Percentiles rank a stretch among this genome's conserved stretches.
These are phyloP conservation scores for Ferdinandea cuprea DNA, from an alignment of 2,888 invertebrate species.

Conservation along the genomic window DNA sequence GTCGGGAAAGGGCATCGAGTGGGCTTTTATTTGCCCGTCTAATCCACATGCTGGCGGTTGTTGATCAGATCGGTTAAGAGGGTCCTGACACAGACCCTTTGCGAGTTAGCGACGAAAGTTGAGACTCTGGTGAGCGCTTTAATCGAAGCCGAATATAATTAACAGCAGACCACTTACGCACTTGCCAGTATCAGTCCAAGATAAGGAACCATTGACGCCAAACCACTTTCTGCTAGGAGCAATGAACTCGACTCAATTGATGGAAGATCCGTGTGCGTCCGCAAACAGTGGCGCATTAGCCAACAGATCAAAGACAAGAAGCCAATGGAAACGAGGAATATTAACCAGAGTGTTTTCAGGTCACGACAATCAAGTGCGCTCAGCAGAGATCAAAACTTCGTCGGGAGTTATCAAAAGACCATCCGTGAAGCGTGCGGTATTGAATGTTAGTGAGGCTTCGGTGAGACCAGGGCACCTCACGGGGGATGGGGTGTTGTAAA, in stretches of 20 bases:
- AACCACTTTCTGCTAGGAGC: constrained; percentile 14
- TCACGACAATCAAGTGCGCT: constrained; percentile 7
- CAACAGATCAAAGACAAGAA: constrained; percentile 10
- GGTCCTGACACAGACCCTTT: background rate
- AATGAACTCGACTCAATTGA: constrained; percentile 1
- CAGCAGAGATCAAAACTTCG: constrained; percentile 6
- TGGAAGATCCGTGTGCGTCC: background rate
- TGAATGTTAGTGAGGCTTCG: constrained; percentile 19
- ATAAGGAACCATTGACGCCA: constrained; percentile 30
- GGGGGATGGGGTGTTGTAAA: constrained; percentile 29
- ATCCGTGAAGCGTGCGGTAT: background rate
- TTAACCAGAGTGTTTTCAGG: constrained; percentile 9
- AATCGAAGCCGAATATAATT: constrained; percentile 35
- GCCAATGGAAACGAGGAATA: constrained; percentile 14
- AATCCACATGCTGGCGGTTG: constrained; percentile 33
- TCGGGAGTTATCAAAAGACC: constrained; percentile 7
- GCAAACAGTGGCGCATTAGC: constrained; percentile 7
- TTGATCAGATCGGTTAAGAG: background rate
- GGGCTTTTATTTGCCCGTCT: constrained; percentile 33
- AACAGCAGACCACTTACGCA: constrained; percentile 14
- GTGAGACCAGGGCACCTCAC: constrained; percentile 12
- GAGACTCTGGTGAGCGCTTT: too few species aligned
- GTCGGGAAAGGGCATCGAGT: constrained; percentile 14
- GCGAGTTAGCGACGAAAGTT: background rate
- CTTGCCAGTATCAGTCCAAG: background rate